Evolutionary conservation across 1,140 invertebrate species (phyloP).

Genomic region (Bombus cullumanus): DNA sequence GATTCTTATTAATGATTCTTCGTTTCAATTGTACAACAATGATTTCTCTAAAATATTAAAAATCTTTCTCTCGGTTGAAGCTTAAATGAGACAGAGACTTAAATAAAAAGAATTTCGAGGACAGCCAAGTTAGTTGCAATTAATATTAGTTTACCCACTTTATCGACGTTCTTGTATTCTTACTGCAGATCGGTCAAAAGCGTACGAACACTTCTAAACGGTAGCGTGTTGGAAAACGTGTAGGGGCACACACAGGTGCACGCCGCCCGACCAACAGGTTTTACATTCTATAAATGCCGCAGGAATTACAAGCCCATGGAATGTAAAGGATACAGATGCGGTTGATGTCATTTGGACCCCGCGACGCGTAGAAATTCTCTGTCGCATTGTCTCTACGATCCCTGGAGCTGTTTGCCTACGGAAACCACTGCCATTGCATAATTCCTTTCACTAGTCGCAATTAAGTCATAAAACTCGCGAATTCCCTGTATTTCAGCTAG

Average conservation of each 20-base stretch:
- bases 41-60: too few relatives aligned
- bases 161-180: not conserved
- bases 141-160: not conserved
- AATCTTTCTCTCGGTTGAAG: too few relatives aligned
- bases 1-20: too few relatives aligned
- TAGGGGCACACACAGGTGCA: not conserved
- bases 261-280: slow-evolving; percentile 32
- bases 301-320: slow-evolving; percentile 41
- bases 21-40: too few relatives aligned
- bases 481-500: not conserved
- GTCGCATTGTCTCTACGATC: slow-evolving; percentile 16
- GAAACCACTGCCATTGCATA: not conserved
- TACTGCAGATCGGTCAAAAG: not conserved
- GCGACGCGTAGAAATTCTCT: slow-evolving; percentile 1
- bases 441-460: slow-evolving; percentile 11
- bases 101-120: too few relatives aligned
- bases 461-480: not conserved
- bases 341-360: slow-evolving; percentile 12
- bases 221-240: not conserved
- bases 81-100: too few relatives aligned
- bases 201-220: not conserved
- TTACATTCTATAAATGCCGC: slow-evolving; percentile 44
- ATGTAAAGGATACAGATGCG: slow-evolving; percentile 41
- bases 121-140: too few relatives aligned
- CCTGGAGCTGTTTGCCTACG: too few relatives aligned